Percentiles rank a stretch among this genome's conserved stretches.
Conservation (phyloP, 2,888 invertebrate species). For the Dioctria linearis region DNA sequence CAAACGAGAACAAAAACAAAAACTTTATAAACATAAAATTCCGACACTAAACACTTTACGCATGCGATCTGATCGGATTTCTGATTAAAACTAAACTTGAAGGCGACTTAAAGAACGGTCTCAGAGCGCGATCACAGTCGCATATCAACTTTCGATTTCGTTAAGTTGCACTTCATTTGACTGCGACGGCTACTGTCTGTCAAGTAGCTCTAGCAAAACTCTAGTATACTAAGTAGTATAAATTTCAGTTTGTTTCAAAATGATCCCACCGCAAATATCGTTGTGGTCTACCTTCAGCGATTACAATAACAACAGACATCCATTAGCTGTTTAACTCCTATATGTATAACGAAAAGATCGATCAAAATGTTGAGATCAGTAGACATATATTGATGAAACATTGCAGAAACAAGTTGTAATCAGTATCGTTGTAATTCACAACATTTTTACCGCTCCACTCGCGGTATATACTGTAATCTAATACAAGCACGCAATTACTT, state of each 20-base stretch:
- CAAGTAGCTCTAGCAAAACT: too few relatives aligned
- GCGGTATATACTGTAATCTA: neutral
- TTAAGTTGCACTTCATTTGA: neutral
- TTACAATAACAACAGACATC: neutral
- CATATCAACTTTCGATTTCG: constrained; percentile 35
- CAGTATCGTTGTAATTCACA: neutral
- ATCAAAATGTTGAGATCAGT: constrained; percentile 24
- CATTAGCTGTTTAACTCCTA: too few relatives aligned
- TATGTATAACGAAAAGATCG: neutral
- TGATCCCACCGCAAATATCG: too few relatives aligned
- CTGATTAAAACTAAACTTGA: constrained; percentile 28
- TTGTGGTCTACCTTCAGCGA: neutral
- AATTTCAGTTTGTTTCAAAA: too few relatives aligned
- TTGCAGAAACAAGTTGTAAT: constrained; percentile 49
- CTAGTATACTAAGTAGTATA: too few relatives aligned
- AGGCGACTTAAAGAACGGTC: constrained; percentile 10
- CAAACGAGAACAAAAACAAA: too few relatives aligned
- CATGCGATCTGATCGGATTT: constrained; percentile 37
- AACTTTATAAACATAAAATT: neutral
- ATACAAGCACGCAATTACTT: neutral
- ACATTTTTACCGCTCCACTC: constrained; percentile 6
- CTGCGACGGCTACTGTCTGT: neutral
- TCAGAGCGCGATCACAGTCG: neutral
- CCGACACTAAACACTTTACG: constrained; percentile 8
- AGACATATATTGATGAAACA: constrained; percentile 12